phyloP scores from a whole-genome alignment of 2,888 invertebrate genomes.

The Microctonus hyperodae region DNA sequence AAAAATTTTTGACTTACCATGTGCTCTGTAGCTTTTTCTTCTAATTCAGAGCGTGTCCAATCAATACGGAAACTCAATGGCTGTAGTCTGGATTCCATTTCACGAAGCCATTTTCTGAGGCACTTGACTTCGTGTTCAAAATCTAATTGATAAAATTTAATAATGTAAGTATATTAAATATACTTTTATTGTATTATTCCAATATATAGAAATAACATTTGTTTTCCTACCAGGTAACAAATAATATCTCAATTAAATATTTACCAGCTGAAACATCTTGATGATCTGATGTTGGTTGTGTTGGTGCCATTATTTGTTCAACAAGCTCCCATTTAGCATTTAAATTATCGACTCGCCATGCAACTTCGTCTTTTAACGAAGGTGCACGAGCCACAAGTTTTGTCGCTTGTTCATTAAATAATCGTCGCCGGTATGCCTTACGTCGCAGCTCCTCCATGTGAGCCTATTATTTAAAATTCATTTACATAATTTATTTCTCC shows the following conservation, averaged over 20 bases:
- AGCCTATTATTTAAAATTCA: constrained; percentile 65
- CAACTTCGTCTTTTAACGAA: constrained; percentile 72
- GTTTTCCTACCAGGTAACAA: too few species aligned
- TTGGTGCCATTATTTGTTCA: constrained; percentile 73
- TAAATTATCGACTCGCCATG: constrained; percentile 76
- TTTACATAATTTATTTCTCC: neutral
- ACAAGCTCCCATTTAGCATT: constrained; percentile 83
- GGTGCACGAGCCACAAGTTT: constrained; percentile 73
- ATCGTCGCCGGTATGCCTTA: constrained; percentile 74
- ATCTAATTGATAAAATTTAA: constrained; percentile 64
- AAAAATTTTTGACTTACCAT: constrained; percentile 71
- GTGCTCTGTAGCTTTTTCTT: constrained; percentile 80
- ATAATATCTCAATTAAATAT: constrained; percentile 10
- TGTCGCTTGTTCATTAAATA: constrained; percentile 81
- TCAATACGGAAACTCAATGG: constrained; percentile 76
- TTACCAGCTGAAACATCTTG: constrained; percentile 61
- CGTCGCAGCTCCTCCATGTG: constrained; percentile 79
- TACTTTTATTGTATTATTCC: neutral
- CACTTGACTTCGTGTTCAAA: constrained; percentile 79
- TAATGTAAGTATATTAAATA: constrained; percentile 2
- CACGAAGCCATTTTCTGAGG: constrained; percentile 84
- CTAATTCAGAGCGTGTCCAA: constrained; percentile 77
- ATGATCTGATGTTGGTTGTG: constrained; percentile 58
- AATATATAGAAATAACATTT: too few species aligned
- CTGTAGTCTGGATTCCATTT: constrained; percentile 82